phyloP scores from a whole-genome alignment of 2,797 vertebrate genomes.

The Rhinoraja longicauda region DNA sequence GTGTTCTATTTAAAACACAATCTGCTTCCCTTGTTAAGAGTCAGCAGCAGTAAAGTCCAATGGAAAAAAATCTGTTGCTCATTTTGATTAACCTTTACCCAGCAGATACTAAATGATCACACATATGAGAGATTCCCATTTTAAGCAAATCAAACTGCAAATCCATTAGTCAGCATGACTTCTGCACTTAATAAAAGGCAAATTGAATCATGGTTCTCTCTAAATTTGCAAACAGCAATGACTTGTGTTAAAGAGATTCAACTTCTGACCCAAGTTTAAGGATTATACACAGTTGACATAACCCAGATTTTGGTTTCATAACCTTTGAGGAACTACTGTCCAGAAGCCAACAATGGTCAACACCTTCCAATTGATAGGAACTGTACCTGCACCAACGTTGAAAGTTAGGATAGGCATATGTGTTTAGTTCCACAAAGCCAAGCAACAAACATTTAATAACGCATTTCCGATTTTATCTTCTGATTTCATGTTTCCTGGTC shows the following conservation, averaged over 20 bases:
- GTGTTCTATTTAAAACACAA: neutral
- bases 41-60: neutral
- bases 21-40: neutral
- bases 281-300: neutral
- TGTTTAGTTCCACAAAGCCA: neutral
- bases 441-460: neutral
- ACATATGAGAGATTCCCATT: constrained; percentile 31
- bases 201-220: neutral
- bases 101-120: neutral
- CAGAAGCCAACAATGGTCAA: neutral
- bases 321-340: neutral
- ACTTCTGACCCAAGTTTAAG: neutral
- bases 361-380: neutral
- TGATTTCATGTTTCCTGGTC: neutral
- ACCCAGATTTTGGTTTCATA: neutral
- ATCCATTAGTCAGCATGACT: neutral
- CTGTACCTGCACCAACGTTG: neutral
- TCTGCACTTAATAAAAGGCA: neutral
- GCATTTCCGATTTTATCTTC: neutral
- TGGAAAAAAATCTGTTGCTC: neutral
- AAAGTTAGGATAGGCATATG: neutral
- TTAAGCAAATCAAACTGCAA: constrained; percentile 5
- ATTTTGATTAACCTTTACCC: constrained; percentile 32
- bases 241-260: neutral
- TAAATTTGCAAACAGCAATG: neutral